A percentile compares a stretch with the other conserved stretches of the same genome.
Evolutionary conservation across 1,140 invertebrate species (phyloP).

Genomic region (Propsilocerus akamusi): DNA sequence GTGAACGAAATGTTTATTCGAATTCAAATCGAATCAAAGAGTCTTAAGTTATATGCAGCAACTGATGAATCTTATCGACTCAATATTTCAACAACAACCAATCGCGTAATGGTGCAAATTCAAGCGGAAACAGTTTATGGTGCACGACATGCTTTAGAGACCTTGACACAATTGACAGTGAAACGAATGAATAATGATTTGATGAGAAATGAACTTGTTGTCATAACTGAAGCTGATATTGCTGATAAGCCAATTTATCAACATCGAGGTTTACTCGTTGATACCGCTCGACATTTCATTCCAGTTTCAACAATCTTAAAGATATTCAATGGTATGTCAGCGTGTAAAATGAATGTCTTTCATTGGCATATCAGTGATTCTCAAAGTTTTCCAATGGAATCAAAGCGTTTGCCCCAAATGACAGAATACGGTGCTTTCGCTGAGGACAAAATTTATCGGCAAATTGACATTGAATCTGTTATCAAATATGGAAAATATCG

Average conservation of each 20-base stretch:
- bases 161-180: constrained; percentile 45
- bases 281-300: constrained; percentile 59
- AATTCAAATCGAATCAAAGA: constrained; percentile 26
- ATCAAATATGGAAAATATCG: constrained; percentile 48
- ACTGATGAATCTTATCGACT: constrained; percentile 45
- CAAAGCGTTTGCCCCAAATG: constrained; percentile 51
- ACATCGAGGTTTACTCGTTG: constrained; percentile 53
- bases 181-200: constrained; percentile 13
- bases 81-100: constrained; percentile 33
- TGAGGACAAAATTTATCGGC: constrained; percentile 43
- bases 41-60: constrained; percentile 32
- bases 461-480: constrained; percentile 45
- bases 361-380: constrained; percentile 76
- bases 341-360: constrained; percentile 66
- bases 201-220: constrained; percentile 20
- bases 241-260: constrained; percentile 47
- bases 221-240: constrained; percentile 27
- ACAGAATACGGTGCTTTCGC: constrained; percentile 51
- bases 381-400: constrained; percentile 67
- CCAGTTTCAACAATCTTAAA: constrained; percentile 37
- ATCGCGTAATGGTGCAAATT: constrained; percentile 32
- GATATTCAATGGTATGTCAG: constrained; percentile 62
- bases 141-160: constrained; percentile 55
- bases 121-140: constrained; percentile 47
- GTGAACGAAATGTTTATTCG: constrained; percentile 31